These are phyloP conservation scores for Sinotaia quadrata DNA, from an alignment of 2,888 invertebrate genomes.

Conservation along the genomic window DNA sequence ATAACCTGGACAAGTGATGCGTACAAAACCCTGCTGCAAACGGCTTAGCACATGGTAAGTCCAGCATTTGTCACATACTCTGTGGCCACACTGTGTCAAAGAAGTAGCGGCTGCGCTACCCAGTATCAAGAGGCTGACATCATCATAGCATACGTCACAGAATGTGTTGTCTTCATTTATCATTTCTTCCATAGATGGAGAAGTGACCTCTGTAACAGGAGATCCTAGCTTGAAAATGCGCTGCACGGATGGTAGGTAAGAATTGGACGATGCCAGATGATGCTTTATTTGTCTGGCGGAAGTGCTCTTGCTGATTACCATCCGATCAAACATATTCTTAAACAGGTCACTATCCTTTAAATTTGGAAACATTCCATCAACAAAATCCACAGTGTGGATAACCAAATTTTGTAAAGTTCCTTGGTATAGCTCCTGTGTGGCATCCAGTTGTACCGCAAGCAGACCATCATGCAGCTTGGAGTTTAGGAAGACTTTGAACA, in stretches of 20 bases:
- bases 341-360: slow-evolving; percentile 13
- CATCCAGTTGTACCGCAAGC: slow-evolving; percentile 4
- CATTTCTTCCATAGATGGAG: neutral
- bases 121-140: slow-evolving; percentile 24
- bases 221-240: slow-evolving; percentile 7
- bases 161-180: slow-evolving; percentile 20
- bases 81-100: slow-evolving; percentile 35
- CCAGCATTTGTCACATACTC: slow-evolving; percentile 41
- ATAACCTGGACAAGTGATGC: slow-evolving; percentile 37
- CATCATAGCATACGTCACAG: slow-evolving; percentile 40
- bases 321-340: neutral
- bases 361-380: slow-evolving; percentile 7
- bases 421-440: slow-evolving; percentile 6
- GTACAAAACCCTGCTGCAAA: slow-evolving; percentile 25
- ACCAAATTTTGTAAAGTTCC: slow-evolving; percentile 4
- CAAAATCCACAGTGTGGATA: neutral
- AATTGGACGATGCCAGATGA: slow-evolving; percentile 2
- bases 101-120: slow-evolving; percentile 25
- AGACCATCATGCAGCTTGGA: slow-evolving; percentile 13
- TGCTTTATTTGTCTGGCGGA: neutral
- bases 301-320: neutral
- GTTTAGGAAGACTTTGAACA: slow-evolving; percentile 31
- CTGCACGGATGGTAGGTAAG: slow-evolving; percentile 18
- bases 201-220: neutral
- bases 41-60: slow-evolving; percentile 27